Evolutionary conservation across 2,888 invertebrate species (phyloP).

Genomic region (Dyspetes luteomarginatus): DNA sequence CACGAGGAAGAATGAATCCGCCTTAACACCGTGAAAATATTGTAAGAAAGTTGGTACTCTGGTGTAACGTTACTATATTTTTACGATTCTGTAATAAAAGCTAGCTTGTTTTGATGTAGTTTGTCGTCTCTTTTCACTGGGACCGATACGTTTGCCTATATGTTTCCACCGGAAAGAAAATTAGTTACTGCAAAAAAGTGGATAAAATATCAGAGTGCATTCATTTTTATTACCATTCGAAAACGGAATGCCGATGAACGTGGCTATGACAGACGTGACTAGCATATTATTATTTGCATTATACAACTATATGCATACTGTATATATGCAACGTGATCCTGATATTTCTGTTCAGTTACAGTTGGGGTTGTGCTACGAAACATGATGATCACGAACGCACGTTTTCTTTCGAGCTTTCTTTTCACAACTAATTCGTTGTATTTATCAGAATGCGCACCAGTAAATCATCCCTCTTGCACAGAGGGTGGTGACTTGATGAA

Average conservation of each 20-base stretch:
- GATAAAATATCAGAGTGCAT: not conserved
- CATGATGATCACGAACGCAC: slow-evolving; percentile 3
- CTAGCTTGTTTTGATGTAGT: too few relatives aligned
- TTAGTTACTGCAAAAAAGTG: not conserved
- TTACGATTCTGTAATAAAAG: too few relatives aligned
- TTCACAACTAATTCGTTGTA: not conserved
- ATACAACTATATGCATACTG: not conserved
- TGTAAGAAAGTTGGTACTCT: not conserved
- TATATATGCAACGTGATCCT: not conserved
- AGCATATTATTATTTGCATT: slow-evolving; percentile 30
- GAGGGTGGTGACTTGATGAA: slow-evolving; percentile 24
- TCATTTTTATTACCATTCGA: slow-evolving; percentile 3
- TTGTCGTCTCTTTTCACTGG: too few relatives aligned
- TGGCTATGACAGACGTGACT: slow-evolving; percentile 2
- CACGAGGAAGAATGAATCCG: slow-evolving; percentile 30
- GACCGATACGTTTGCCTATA: too few relatives aligned
- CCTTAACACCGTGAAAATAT: slow-evolving; percentile 37
- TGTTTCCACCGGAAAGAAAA: slow-evolving; percentile 12
- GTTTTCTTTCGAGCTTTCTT: slow-evolving; percentile 8
- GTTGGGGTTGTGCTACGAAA: not conserved
- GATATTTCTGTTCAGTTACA: not conserved
- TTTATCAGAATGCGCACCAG: not conserved
- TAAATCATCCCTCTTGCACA: slow-evolving; percentile 13
- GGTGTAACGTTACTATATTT: not conserved
- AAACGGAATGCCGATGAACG: slow-evolving; percentile 15